phyloP scores from a whole-genome alignment of 2,888 invertebrate species.

The Cantharis rufa region DNA sequence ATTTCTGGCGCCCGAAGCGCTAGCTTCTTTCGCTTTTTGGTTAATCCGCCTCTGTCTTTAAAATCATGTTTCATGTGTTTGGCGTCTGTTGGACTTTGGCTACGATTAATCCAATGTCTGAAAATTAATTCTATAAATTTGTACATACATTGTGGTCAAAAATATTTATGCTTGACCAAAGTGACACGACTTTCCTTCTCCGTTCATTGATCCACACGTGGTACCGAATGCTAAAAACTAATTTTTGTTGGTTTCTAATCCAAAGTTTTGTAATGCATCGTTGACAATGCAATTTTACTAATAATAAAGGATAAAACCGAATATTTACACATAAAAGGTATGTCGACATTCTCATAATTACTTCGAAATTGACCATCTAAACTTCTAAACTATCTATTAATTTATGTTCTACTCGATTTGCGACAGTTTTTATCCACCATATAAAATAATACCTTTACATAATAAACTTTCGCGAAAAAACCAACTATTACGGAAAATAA shows the following conservation, averaged over 20 bases:
- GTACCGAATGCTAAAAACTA: background rate
- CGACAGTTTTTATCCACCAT: conserved; percentile 34
- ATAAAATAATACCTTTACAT: conserved; percentile 47
- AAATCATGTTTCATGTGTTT: too few relatives aligned
- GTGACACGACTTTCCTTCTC: background rate
- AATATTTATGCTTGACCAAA: background rate
- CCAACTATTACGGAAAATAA: conserved; percentile 44
- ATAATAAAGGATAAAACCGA: background rate
- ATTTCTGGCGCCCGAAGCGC: too few relatives aligned
- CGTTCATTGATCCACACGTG: background rate
- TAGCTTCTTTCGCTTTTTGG: too few relatives aligned
- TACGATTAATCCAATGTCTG: too few relatives aligned
- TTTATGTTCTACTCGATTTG: conserved; percentile 20
- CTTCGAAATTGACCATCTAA: background rate
- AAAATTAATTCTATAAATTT: too few relatives aligned
- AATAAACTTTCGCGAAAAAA: conserved; percentile 46
- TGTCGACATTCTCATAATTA: background rate
- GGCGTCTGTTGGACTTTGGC: too few relatives aligned
- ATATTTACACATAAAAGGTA: background rate
- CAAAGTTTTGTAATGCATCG: background rate
- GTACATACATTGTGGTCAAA: background rate
- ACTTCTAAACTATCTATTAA: background rate
- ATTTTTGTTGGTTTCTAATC: background rate
- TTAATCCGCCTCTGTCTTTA: too few relatives aligned
- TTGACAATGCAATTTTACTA: background rate